A percentile compares a stretch with the other conserved stretches of the same genome.
Evolutionary conservation across 2,113 vertebrate genomes (phyloP).

Genomic region (Sarotherodon lohbergeri): DNA sequence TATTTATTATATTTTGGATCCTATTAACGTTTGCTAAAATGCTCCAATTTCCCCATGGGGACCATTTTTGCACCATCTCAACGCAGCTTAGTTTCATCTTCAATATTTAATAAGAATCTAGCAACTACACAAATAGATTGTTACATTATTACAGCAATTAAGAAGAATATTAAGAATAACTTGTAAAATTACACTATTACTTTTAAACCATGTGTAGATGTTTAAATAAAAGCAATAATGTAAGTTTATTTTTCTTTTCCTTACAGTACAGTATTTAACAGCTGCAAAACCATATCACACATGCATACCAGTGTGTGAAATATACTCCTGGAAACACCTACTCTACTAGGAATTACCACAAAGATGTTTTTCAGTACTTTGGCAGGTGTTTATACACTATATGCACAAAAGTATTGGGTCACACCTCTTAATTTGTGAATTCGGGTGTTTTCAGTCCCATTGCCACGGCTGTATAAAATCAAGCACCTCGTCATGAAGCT

Average conservation of each 20-base stretch:
- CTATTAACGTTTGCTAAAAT: conserved; percentile 15
- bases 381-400: neutral
- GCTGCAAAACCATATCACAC: neutral
- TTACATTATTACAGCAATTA: conserved; percentile 26
- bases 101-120: conserved; percentile 46
- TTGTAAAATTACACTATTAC: neutral
- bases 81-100: conserved; percentile 4
- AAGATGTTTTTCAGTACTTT: neutral
- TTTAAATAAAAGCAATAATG: neutral
- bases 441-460: neutral
- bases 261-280: neutral
- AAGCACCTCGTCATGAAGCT: neutral
- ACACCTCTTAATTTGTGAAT: neutral
- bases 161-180: neutral
- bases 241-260: neutral
- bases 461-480: neutral
- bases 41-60: conserved; percentile 2
- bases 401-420: neutral
- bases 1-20: conserved; percentile 19
- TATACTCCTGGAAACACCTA: neutral
- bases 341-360: neutral
- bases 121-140: conserved; percentile 21
- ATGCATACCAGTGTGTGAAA: neutral
- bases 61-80: conserved; percentile 22
- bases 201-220: neutral